A percentile compares a stretch with the other conserved stretches of the same genome.
Evolutionary conservation across 1,140 invertebrate species (phyloP).

Genomic region (Ceratitis capitata): DNA sequence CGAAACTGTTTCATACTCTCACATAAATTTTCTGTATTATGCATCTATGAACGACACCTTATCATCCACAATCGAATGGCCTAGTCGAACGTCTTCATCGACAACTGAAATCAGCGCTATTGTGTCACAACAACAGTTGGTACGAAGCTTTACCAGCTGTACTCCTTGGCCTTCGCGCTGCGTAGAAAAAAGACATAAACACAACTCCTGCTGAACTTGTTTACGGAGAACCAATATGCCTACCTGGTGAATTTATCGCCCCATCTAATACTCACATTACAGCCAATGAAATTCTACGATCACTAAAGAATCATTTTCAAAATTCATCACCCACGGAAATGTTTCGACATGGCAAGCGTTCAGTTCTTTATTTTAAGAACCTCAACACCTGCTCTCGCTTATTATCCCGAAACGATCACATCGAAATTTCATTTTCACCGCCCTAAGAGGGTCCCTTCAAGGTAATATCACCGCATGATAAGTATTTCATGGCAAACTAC

Average conservation of each 20-base stretch:
- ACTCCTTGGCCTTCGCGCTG: no score
- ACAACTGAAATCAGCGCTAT: no score
- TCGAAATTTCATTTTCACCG: neutral
- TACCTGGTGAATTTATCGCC: neutral
- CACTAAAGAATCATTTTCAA: neutral
- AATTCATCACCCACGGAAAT: neutral
- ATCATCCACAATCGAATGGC: neutral
- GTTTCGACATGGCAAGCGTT: neutral
- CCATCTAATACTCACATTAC: neutral
- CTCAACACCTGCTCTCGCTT: neutral
- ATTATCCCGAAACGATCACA: neutral
- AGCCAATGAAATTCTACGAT: neutral
- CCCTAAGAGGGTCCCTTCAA: neutral
- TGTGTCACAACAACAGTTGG: no score
- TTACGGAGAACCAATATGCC: neutral
- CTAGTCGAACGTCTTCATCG: no score
- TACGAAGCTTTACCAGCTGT: no score
- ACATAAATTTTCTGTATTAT: no score
- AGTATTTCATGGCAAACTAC: no score
- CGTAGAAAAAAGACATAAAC: no score
- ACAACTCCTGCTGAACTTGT: neutral
- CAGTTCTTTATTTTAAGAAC: neutral
- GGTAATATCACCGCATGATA: no score
- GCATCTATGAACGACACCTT: no score
- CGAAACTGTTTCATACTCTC: no score